Conservation (phyloP, 1,140 invertebrate species). For the Pachypeltis micranthus region DNA sequence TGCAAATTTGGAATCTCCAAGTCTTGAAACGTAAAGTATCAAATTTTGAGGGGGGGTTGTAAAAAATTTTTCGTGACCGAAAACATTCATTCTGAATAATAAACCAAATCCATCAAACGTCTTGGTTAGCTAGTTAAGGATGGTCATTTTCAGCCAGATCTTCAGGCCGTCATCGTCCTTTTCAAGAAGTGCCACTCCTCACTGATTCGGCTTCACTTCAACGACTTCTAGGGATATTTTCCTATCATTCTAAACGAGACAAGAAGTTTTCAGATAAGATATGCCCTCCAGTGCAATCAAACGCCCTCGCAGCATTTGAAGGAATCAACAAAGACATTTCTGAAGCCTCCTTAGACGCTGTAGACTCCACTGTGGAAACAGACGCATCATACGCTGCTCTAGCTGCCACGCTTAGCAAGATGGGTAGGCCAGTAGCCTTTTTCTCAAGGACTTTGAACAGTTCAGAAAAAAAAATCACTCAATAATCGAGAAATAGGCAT, state of each 20-base stretch:
- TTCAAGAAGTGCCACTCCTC: neutral
- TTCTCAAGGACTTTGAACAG: neutral
- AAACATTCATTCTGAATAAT: too few species aligned
- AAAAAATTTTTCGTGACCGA: too few species aligned
- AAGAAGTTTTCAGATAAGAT: neutral
- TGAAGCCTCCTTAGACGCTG: neutral
- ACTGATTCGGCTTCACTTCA: neutral
- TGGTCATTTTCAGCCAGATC: too few species aligned
- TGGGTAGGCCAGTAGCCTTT: neutral
- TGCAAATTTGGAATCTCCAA: too few species aligned
- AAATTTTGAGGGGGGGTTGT: too few species aligned
- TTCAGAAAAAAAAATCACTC: neutral
- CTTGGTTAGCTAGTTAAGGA: too few species aligned
- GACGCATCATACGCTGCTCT: too few species aligned
- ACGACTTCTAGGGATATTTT: neutral
- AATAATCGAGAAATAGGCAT: too few species aligned
- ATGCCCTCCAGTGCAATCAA: neutral
- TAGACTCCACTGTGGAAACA: neutral
- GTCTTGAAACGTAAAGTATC: too few species aligned
- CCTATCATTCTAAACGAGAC: neutral
- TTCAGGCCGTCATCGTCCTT: too few species aligned
- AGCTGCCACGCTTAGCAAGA: neutral
- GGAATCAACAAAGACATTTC: neutral
- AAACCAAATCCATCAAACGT: too few species aligned
- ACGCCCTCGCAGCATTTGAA: neutral